These are phyloP conservation scores for Hoplias malabaricus DNA, from an alignment of 2,113 vertebrate genomes.

Conservation along the genomic window DNA sequence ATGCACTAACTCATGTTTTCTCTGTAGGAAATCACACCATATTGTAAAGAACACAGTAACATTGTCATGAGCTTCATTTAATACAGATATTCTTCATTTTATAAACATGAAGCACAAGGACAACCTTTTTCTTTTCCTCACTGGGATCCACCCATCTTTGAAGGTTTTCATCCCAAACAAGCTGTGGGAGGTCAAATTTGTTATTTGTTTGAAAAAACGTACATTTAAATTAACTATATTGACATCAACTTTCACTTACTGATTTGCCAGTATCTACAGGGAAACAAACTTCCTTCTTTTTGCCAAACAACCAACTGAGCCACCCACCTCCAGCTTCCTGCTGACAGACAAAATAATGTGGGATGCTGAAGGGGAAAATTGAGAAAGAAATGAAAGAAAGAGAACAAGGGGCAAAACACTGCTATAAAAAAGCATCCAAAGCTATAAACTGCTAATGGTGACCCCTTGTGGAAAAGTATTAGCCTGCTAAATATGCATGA, in stretches of 20 bases:
- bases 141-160: neutral
- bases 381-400: neutral
- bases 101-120: neutral
- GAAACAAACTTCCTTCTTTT: neutral
- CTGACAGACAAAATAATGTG: neutral
- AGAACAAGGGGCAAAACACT: neutral
- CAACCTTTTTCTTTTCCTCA: neutral
- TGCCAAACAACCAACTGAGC: slow-evolving; percentile 1
- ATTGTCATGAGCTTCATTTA: neutral
- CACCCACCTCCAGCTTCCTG: slow-evolving; percentile 1
- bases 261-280: neutral
- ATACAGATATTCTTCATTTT: neutral
- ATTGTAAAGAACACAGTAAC: neutral
- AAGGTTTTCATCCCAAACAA: neutral
- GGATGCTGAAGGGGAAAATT: neutral
- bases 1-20: neutral
- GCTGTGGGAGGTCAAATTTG: neutral
- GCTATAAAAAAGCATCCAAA: too few species aligned
- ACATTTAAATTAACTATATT: neutral
- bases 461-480: too few species aligned
- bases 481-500: too few species aligned
- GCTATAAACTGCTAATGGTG: too few species aligned
- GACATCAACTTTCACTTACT: neutral
- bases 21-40: neutral
- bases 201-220: neutral